Base-by-base conservation (phyloP, 2,113 vertebrate genomes). In the Thomomys bottae region DNA sequence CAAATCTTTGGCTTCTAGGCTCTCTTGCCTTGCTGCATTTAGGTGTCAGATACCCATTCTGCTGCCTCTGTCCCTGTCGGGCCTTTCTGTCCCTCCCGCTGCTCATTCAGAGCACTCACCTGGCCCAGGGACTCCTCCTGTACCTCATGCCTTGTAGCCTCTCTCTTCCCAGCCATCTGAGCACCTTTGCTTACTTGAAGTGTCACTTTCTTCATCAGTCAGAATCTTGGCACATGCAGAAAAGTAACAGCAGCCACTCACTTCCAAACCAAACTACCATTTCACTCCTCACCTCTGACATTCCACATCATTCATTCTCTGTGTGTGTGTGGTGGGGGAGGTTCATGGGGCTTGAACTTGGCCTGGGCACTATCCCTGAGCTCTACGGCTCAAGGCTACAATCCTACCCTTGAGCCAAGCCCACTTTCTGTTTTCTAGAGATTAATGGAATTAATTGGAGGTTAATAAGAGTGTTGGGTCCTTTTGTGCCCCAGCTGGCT, bases 21-120 rank as follows among this genome's bases (percentile, higher is more conserved):
- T 26, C 17, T 32, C 57, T 10, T 87, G 0, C 21, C 0, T 70
- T 23, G 9, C 89, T n/a, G 1, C 2, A 1, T 11, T 61, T 30
- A 45, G 59, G 49, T 14, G 8, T 20, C 34, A 78, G 2, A 7
- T 0, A 1, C n/a, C 49, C 8, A 2, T 18, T 15, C 32, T 0
- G 2, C 67, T 36, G 17, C 32, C 34, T 24, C 18, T 18, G 3
- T 21, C 28, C 34, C 45, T 17, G 18, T 67, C 40, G 11, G 67
- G 5, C 68, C 21, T 80, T 6, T 15, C 59, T 2, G 0, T 0
- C 30, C 38, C 21, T 10, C 20, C 32, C 42, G 63, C 34, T 6
- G 5, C 32, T 12, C 4, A 0, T 63, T 57, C 3, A 0, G 23
- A 12, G 10, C 24, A 36, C 64, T 18, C 20, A 0, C 10, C 17